A percentile compares a stretch with the other conserved stretches of the same genome.
These are phyloP conservation scores for Cotesia chilonis DNA, from an alignment of 1,140 invertebrate species.

Conservation along the genomic window DNA sequence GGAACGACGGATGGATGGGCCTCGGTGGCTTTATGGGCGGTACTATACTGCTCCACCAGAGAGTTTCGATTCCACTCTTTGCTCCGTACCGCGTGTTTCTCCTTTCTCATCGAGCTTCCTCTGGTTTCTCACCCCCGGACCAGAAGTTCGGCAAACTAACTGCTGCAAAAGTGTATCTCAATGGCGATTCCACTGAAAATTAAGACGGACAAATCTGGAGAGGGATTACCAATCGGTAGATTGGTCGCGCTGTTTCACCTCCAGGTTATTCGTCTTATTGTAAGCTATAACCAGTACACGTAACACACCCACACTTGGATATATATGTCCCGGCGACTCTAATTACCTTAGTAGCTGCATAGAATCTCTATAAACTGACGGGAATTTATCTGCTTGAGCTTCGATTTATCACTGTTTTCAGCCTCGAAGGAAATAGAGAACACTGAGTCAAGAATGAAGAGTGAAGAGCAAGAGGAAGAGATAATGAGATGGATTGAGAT, in stretches of 20 bases:
- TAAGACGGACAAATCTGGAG: no score
- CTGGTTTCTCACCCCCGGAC: slow-evolving; percentile 22
- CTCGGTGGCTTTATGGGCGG: slow-evolving; percentile 52
- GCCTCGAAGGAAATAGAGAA: slow-evolving; percentile 31
- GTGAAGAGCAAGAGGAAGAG: slow-evolving; percentile 40
- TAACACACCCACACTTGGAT: no score
- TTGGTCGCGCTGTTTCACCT: no score
- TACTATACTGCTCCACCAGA: slow-evolving; percentile 30
- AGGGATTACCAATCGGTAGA: no score
- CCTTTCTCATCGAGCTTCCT: slow-evolving; percentile 15
- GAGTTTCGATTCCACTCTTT: slow-evolving; percentile 25
- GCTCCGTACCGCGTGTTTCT: not conserved
- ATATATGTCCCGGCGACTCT: slow-evolving; percentile 17
- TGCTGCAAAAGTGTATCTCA: slow-evolving; percentile 2
- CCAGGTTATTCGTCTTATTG: slow-evolving; percentile 15
- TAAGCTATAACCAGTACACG: no score
- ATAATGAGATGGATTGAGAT: slow-evolving; percentile 19
- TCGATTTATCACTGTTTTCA: slow-evolving; percentile 43
- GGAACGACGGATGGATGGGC: slow-evolving; percentile 54
- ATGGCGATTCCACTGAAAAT: no score
- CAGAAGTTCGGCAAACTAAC: slow-evolving; percentile 8
- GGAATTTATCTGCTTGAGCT: slow-evolving; percentile 37
- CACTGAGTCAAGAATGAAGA: slow-evolving; percentile 46
- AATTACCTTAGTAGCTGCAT: slow-evolving; percentile 31
- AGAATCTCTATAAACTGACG: not conserved